phyloP scores from a whole-genome alignment of 2,113 vertebrate species.

The Hippocampus mohnikei region DNA sequence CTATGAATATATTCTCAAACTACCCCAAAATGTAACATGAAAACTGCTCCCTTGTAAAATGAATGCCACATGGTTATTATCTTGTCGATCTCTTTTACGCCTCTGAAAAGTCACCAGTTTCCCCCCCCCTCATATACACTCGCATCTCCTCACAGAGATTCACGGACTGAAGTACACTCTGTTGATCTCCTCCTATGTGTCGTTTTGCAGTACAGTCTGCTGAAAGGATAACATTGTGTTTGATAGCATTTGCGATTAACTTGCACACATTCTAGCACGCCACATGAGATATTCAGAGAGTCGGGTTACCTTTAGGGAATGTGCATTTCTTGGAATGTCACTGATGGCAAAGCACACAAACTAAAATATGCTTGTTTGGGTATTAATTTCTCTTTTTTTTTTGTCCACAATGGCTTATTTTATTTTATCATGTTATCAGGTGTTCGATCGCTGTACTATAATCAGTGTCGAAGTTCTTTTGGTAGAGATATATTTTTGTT shows the following conservation, averaged over 20 bases:
- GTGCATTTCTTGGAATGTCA: constrained; percentile 14
- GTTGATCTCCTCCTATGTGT: neutral
- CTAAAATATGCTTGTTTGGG: neutral
- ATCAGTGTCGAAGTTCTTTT: too few species aligned
- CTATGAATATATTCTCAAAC: neutral
- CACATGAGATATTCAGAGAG: constrained; percentile 20
- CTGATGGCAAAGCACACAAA: constrained; percentile 46
- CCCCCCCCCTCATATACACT: neutral
- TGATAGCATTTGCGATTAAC: constrained; percentile 1
- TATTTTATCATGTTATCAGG: too few species aligned
- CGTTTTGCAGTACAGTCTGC: neutral
- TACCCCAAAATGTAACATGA: neutral
- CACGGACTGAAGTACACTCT: neutral
- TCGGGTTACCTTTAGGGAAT: constrained; percentile 40
- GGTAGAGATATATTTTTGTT: too few species aligned
- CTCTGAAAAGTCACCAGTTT: neutral
- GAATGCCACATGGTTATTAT: neutral
- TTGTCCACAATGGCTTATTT: too few species aligned
- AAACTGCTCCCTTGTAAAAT: neutral
- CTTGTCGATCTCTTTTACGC: neutral
- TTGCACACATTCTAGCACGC: neutral
- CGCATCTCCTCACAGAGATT: neutral
- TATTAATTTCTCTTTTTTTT: neutral
- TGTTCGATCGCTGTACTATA: too few species aligned
- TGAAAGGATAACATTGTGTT: neutral